Evolutionary conservation across 2,113 vertebrate species (phyloP).

Genomic region (Eira barbara): DNA sequence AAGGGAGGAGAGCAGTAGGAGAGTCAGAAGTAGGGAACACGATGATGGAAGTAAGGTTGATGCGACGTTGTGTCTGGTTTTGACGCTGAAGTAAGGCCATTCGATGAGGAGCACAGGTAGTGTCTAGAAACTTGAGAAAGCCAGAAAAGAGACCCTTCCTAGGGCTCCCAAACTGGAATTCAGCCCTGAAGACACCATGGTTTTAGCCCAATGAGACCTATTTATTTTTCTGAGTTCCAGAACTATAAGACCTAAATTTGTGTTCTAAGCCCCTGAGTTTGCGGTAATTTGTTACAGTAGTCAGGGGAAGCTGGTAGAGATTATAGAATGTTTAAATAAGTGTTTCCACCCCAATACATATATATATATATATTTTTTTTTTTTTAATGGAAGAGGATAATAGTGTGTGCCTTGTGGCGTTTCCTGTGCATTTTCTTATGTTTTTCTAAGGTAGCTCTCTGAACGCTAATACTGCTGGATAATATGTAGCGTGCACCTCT

Average conservation of each 20-base stretch:
- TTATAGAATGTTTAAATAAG: background rate
- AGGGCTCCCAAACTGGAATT: background rate
- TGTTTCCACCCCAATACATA: background rate
- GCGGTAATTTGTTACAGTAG: background rate
- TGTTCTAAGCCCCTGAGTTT: background rate
- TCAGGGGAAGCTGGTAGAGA: background rate
- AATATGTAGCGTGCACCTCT: fast-evolving
- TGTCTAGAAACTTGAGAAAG: background rate
- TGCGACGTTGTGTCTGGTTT: fast-evolving
- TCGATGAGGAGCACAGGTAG: fast-evolving
- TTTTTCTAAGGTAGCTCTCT: background rate
- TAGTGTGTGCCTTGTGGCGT: background rate
- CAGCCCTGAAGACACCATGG: fast-evolving
- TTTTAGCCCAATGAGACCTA: background rate
- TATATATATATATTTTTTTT: too few relatives aligned
- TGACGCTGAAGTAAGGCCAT: background rate
- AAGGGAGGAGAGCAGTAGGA: fast-evolving
- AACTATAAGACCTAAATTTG: background rate
- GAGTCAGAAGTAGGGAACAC: fast-evolving
- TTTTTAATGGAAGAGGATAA: background rate
- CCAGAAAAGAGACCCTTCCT: too few relatives aligned
- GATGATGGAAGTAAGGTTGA: fast-evolving
- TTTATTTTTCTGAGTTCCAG: background rate
- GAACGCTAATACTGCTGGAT: background rate
- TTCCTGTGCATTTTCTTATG: background rate